A percentile compares a stretch with the other conserved stretches of the same genome.
Conservation (phyloP, 2,797 vertebrate genomes). For the Xiphophorus birchmanni region DNA sequence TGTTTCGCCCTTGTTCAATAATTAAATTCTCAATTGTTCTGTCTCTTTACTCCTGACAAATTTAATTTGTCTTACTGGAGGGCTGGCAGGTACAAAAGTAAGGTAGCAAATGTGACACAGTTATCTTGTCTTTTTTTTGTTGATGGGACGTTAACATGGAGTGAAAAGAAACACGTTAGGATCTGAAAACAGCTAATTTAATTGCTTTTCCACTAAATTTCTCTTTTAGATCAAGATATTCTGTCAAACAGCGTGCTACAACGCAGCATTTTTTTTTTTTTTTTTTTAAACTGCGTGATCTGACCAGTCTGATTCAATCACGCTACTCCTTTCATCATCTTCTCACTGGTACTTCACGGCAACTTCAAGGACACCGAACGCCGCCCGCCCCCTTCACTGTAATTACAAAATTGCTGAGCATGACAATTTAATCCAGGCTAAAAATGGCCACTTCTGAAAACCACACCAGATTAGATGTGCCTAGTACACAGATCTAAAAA, state of each 20-base stretch:
- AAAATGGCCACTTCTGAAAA: slow-evolving; percentile 24
- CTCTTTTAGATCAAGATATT: not conserved
- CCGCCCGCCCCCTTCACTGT: not conserved
- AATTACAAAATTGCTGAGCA: slow-evolving; percentile 9
- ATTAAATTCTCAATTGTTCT: slow-evolving; percentile 1
- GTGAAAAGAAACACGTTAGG: not conserved
- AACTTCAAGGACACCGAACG: slow-evolving; percentile 15
- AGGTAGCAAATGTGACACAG: not conserved
- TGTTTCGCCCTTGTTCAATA: not conserved
- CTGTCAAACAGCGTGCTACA: not conserved
- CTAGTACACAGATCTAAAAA: not conserved
- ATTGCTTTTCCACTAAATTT: not conserved
- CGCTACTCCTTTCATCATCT: not conserved
- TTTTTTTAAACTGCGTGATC: not conserved
- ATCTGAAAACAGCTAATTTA: not conserved
- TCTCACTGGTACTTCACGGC: slow-evolving; percentile 3
- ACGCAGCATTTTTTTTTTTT: not conserved
- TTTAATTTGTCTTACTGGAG: not conserved
- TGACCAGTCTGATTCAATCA: not conserved
- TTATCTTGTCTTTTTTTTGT: not conserved
- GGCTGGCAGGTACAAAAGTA: not conserved
- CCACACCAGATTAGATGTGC: not conserved
- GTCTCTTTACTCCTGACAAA: not conserved
- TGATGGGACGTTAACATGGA: not conserved
- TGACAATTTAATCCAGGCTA: slow-evolving; percentile 2